Base-by-base conservation (phyloP, 2,797 vertebrate species). In the Eulemur albifrons region DNA sequence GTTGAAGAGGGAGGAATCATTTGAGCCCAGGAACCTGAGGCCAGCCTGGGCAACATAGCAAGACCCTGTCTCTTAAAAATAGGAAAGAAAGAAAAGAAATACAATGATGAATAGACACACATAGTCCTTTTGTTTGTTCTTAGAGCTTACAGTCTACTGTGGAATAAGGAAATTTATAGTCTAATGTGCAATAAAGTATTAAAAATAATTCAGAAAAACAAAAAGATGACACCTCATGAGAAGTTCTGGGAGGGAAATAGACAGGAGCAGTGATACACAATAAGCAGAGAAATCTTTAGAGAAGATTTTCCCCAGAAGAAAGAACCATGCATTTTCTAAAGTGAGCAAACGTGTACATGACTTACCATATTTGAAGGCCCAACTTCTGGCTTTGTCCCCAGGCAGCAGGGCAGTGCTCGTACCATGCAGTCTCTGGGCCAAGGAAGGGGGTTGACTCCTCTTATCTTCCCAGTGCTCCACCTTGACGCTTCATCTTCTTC, bases 161-260 rank as follows among this genome's bases (percentile, higher is more conserved):
- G 20, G 70, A 73, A 45, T 52, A 76, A 88, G 18, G 35, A 21
- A 61, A 50, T 4, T 73, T 94, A 13, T 54, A 65, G n/a, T 76
- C 75, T 80, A 91, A 63, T 45, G 15, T 81, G 30, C 72, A 87
- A 72, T 54, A 72, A 88, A 86, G 15, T 21, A 79, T 81, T 43
- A 73, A 85, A 70, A 91, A 48, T 77, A 85, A 96, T 35, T 40
- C 45, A 85, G 50, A 90, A 96, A 77, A 95, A 57, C 15, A 76
- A 77, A 48, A 90, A 65, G 25, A 35, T 72, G 72, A 77, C 5
- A 57, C 5, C 50, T 48, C 23, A 21, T 48, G 48, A 94, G 45
- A 87, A 90, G 10, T 35, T 75, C 38, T 25, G 72, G 65, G 76
- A 85, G 80, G 23, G 32, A 65, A 82, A 85, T 45, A 87, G 93